Base-by-base conservation (phyloP, 2,797 vertebrate species). In the Eurystomus glaucurus region DNA sequence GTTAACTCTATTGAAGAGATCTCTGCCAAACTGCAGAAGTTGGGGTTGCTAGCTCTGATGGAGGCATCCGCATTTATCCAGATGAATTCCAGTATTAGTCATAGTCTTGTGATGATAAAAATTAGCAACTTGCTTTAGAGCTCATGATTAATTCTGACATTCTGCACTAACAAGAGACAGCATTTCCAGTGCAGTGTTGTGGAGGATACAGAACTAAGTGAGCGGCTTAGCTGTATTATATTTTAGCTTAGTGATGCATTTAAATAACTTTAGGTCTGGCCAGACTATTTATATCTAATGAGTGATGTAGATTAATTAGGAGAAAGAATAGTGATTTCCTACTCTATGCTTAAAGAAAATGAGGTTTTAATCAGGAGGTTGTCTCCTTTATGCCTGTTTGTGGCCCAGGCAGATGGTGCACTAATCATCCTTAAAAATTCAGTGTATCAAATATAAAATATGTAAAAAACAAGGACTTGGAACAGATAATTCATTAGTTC, bases 251-350 rank as follows among this genome's bases (percentile, higher is more conserved):
- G 39, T 45, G 85, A 85, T 83, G 45, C 41, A 31, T 85, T 93
- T 71, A 68, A 88, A 88, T 68, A 93, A 88, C 35, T 78, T 88
- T 20, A 71, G 28, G 19, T 95, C 82, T 84, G 14, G 50, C 65
- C n/a, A 86, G 46, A 15, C 61, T 83, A 81, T 91, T 54, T 68
- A 4, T 50, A 33, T 82, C 77, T 91, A 65, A 74, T 61, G 72
- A 86, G 33, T 91, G 72, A 91, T 75, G 22, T 66, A 69, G 89
- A 93, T 94, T 91, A 95, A 91, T 89, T 85, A 41, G 81, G 97
- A 93, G 89, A 81, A 96, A 94, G 33, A 64, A 60, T 13, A 81
- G 72, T 2, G 2, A 22, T 58, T 52, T 90, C 33, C 13, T 90
- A 60, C 50, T 84, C 78, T 89, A 43, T 78, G 50, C 46, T 71